A percentile compares a stretch with the other conserved stretches of the same genome.
Evolutionary conservation across 2,797 vertebrate species (phyloP).

Genomic region (Scolopax rusticola): DNA sequence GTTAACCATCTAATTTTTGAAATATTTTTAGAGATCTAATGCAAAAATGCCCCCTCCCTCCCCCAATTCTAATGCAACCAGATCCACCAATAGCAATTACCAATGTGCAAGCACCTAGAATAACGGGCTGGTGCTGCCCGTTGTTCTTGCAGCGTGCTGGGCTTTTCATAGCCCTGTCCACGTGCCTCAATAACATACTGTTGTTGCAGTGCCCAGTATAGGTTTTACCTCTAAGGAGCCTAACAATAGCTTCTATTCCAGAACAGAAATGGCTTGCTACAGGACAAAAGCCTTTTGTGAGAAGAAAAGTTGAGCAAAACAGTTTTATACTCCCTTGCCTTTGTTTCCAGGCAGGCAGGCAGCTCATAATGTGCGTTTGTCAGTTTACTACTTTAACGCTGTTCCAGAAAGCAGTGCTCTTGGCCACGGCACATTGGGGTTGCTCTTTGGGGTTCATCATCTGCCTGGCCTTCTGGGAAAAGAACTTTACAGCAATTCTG

Average conservation of each 20-base stretch:
- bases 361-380: constrained; percentile 69
- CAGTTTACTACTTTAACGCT: constrained; percentile 37
- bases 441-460: constrained; percentile 49
- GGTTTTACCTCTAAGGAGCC: constrained; percentile 59
- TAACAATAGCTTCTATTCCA: constrained; percentile 73
- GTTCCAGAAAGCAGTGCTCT: constrained; percentile 65
- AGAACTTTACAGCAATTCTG: constrained; percentile 61
- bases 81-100: neutral
- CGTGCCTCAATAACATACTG: constrained; percentile 16
- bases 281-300: constrained; percentile 68
- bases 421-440: constrained; percentile 11
- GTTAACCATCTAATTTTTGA: neutral
- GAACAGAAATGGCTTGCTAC: constrained; percentile 64
- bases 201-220: constrained; percentile 18
- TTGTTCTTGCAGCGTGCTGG: neutral
- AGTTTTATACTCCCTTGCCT: constrained; percentile 61
- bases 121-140: neutral
- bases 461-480: constrained; percentile 65
- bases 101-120: neutral
- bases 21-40: neutral
- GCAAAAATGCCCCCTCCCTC: neutral
- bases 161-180: constrained; percentile 18
- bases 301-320: constrained; percentile 66
- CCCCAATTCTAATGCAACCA: neutral
- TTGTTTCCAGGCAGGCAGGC: constrained; percentile 71